Evolutionary conservation across 2,113 vertebrate genomes (phyloP).

Genomic region (Poicephalus meyeri): DNA sequence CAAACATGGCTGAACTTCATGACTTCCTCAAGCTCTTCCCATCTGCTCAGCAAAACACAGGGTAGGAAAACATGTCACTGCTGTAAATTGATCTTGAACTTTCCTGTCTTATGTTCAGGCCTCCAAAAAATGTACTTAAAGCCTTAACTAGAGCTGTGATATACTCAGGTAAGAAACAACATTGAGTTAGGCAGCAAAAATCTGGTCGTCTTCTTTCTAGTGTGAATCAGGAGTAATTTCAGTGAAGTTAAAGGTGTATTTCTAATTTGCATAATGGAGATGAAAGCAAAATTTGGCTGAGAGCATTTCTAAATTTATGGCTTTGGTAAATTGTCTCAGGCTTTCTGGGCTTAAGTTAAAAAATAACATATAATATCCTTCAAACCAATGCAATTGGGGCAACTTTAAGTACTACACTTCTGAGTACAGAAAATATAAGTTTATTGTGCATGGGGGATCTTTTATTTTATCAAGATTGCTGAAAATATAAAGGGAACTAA

Average conservation of each 20-base stretch:
- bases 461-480: slow-evolving; percentile 28
- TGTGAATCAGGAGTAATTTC: not conserved
- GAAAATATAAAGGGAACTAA: slow-evolving; percentile 27
- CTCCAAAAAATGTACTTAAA: slow-evolving; percentile 2
- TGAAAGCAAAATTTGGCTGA: not conserved
- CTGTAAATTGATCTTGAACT: slow-evolving; percentile 53
- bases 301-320: not conserved
- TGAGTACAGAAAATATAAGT: not conserved
- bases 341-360: not conserved
- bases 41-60: not conserved
- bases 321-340: not conserved
- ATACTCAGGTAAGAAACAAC: not conserved
- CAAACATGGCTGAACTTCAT: slow-evolving; percentile 24
- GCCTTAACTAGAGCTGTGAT: not conserved
- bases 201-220: not conserved
- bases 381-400: not conserved
- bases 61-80: slow-evolving; percentile 33
- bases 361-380: not conserved
- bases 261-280: not conserved
- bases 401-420: not conserved
- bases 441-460: not conserved
- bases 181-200: not conserved
- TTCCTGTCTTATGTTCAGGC: not conserved
- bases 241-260: not conserved
- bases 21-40: slow-evolving; percentile 12